A percentile compares a stretch with the other conserved stretches of the same genome.
Evolutionary conservation across 2,113 vertebrate species (phyloP).

Genomic region (Barnardius zonarius): DNA sequence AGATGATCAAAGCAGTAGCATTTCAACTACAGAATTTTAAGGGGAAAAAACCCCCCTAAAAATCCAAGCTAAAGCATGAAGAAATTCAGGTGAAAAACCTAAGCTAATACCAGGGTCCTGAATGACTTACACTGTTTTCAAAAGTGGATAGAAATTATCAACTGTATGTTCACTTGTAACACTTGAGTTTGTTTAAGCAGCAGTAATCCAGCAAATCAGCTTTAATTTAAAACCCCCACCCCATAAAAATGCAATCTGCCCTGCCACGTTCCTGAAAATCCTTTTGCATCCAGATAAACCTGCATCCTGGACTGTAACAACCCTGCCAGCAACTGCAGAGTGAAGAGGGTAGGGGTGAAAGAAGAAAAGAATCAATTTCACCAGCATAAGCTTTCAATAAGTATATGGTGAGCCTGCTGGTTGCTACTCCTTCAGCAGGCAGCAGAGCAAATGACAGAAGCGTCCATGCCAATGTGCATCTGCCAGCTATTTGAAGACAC

Average conservation of each 20-base stretch:
- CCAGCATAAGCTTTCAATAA: background rate
- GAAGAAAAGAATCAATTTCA: background rate
- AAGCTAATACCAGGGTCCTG: background rate
- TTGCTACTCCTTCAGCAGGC: background rate
- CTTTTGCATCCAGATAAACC: background rate
- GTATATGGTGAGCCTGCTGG: rapidly evolving
- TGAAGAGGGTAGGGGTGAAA: background rate
- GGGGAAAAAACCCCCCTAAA: background rate
- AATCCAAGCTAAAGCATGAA: background rate
- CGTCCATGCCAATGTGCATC: background rate
- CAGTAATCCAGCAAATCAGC: background rate
- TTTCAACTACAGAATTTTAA: background rate
- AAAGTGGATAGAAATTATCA: background rate
- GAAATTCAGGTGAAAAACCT: background rate
- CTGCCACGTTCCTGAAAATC: background rate
- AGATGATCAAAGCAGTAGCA: background rate
- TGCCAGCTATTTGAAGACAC: background rate
- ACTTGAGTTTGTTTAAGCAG: background rate
- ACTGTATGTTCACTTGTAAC: background rate
- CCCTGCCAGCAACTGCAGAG: background rate
- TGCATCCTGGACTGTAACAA: background rate
- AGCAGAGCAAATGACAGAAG: background rate
- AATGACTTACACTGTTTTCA: background rate
- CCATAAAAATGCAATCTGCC: background rate
- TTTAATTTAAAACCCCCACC: background rate